phyloP scores from a whole-genome alignment of 2,888 invertebrate species.

The Limulus polyphemus region DNA sequence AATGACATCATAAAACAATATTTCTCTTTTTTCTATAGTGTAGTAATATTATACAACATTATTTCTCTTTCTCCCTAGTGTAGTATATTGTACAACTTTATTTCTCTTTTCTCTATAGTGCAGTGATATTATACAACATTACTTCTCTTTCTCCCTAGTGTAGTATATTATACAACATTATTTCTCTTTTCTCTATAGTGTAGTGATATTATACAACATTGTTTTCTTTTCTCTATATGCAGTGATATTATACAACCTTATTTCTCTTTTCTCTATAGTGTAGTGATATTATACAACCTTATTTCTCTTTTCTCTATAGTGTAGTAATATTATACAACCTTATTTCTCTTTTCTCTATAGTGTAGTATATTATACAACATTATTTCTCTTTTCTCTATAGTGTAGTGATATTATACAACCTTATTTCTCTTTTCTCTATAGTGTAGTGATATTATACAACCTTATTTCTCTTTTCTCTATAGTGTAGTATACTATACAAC shows the following conservation, averaged over 20 bases:
- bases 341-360: not conserved
- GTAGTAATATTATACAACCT: not conserved
- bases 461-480: not conserved
- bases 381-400: not conserved
- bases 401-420: not conserved
- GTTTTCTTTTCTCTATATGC: not conserved
- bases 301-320: not conserved
- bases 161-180: not conserved
- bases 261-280: not conserved
- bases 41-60: no score
- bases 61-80: no score
- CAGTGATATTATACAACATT: no score
- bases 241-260: not conserved
- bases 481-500: not conserved
- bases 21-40: no score
- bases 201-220: not conserved
- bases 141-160: not conserved
- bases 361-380: no score
- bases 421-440: not conserved
- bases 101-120: no score
- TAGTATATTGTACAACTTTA: no score
- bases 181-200: not conserved
- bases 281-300: not conserved
- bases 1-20: no score
- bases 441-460: not conserved